Base-by-base conservation (phyloP, 2,797 vertebrate genomes). In the Yasuhikotakia modesta region DNA sequence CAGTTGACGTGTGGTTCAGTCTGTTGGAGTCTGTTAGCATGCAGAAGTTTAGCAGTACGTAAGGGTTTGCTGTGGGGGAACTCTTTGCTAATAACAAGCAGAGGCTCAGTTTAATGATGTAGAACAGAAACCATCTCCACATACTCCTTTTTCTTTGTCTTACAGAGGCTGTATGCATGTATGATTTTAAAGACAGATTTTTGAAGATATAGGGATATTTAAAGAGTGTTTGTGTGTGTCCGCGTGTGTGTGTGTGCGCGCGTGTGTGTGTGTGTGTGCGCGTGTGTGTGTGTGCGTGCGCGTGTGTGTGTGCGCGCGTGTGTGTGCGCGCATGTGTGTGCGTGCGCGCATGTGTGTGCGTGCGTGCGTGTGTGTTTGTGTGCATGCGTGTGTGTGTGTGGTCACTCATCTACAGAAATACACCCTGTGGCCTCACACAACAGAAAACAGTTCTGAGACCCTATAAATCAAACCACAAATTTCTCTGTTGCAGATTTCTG, bases 11-110 rank as follows among this genome's bases (percentile, higher is more conserved):
- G 24, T 35, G 7, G 39, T 58, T 53, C 32, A 24, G 50, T 5
- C 4, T 27, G 50, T 27, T 8, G 66, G 52, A 60, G 13, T 52
- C 32, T 74, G 53, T 52, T 53, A 1, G 11, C 52, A 60, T 4
- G 2, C 50, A 61, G 46, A 5, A 55, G 32, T 63, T 69, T 60
- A 70, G 39, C n/a, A 70, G 5, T 27, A 3, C 21, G 19, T 4
- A 55, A 30, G n/a, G 65, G 27, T 65, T 57, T 48, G 39, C 32
- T 66, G 60, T 35, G 50, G 45, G 17, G 61, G 45, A 76, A 66
- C 17, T 46, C 52, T 35, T 19, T 50, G 39, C 50, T 76, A 80
- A 76, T 75, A 64, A 57, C 52, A 70, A 46, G 27, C 79, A 76
- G 60, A 66, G 52, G 8, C 27, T 3, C 58, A 30, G 65, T 80